Evolutionary conservation across 2,888 invertebrate species (phyloP), one percentile per base, ranked within the genome.

Genomic region (Hyalella azteca): DNA sequence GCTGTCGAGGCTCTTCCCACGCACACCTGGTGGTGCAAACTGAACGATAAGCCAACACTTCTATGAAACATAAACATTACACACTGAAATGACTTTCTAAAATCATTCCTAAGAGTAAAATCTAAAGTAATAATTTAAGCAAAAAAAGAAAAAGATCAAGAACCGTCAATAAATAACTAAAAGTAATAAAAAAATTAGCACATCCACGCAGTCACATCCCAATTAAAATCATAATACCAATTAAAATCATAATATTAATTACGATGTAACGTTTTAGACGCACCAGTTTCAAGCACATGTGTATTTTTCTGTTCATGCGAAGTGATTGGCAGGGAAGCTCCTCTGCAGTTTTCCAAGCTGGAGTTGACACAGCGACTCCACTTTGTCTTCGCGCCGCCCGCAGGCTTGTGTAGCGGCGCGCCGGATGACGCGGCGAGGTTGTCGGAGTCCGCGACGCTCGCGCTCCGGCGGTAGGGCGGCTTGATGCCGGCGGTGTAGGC

Each of bases 1-100:
- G 26, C 75, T 75, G 45, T 75, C 75, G n/a, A 75, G 22, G 29
- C 75, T 75, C 26, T 75, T 41, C 41, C 75, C 75, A 11, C 75
- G 40, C 5, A 75, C 13, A 45, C 75, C 75, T 75, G 75, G 15
- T 0, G 13, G 19, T n/a, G n/a, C n/a, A n/a, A n/a, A n/a, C n/a
- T n/a, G n/a, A n/a, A n/a, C n/a, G n/a, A n/a, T n/a, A n/a, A n/a
- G n/a, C n/a, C n/a, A n/a, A n/a, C n/a, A n/a, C n/a, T n/a, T n/a
- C n/a, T n/a, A n/a, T n/a, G n/a, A n/a, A n/a, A n/a, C n/a, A n/a
- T n/a, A n/a, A n/a, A n/a, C n/a, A n/a, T n/a, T n/a, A n/a, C n/a
- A n/a, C n/a, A n/a, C n/a, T n/a, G n/a, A n/a, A n/a, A n/a, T n/a
- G n/a, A n/a, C n/a, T n/a, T n/a, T n/a, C n/a, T n/a, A n/a, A n/a